Conservation (phyloP, 2,113 vertebrate species). For the Cephalopterus ornatus region DNA sequence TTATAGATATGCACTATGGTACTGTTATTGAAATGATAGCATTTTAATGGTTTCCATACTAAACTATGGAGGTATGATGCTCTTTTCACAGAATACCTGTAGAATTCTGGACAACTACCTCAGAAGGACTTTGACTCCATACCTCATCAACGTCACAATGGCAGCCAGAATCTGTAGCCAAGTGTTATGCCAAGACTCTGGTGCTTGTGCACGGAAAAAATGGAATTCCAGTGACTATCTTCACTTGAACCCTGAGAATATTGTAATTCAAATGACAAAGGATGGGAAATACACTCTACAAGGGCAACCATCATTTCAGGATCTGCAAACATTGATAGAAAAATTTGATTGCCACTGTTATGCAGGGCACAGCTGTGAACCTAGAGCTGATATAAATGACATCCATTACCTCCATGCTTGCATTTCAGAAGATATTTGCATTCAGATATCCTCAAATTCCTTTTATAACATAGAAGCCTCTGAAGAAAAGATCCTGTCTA, state of each 20-base stretch:
- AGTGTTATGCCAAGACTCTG: slow-evolving; percentile 78
- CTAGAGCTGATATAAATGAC: not conserved
- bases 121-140: slow-evolving; percentile 75
- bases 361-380: slow-evolving; percentile 66
- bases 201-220: slow-evolving; percentile 79
- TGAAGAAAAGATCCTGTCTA: slow-evolving; percentile 17
- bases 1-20: not conserved
- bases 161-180: slow-evolving; percentile 84
- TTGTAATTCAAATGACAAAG: slow-evolving; percentile 64
- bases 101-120: slow-evolving; percentile 72
- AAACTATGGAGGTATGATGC: not conserved
- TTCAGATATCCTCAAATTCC: slow-evolving; percentile 40
- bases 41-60: not conserved
- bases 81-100: slow-evolving; percentile 73
- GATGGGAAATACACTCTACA: slow-evolving; percentile 61
- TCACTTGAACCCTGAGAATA: slow-evolving; percentile 77
- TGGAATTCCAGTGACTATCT: slow-evolving; percentile 81
- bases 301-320: slow-evolving; percentile 69
- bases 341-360: slow-evolving; percentile 82
- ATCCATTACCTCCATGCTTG: slow-evolving; percentile 46
- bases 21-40: not conserved
- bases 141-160: slow-evolving; percentile 86
- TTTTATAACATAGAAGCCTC: slow-evolving; percentile 14
- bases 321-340: slow-evolving; percentile 68
- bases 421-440: slow-evolving; percentile 54